Base-by-base conservation (phyloP, 2,888 invertebrate genomes). In the Trichogramma dendrolimi region DNA sequence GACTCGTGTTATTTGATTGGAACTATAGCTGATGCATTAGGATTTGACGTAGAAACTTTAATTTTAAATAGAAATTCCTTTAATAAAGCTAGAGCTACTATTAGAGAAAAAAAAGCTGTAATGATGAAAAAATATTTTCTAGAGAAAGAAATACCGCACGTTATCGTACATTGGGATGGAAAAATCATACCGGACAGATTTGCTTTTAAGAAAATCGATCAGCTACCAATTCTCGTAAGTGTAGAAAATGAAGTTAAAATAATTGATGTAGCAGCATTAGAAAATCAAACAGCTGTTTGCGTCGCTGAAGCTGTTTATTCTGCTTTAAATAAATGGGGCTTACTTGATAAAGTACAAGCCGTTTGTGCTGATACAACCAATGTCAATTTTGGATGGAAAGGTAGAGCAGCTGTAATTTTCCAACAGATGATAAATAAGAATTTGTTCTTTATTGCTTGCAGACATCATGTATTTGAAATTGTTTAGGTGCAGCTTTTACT, bases 391-490 rank as follows among this genome's bases (percentile, higher is more conserved):
- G 41, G 49, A 4, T 39, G 2, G 8, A 44, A 46, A 14, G 8
- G 27, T 52, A 42, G 50, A 42, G 50, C 44, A 39, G 58, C 41
- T 10, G 14, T 55, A 6, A 8, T 55, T 40, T 42, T 59, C n/a
- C n/a, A 10, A 46, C 8, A 46, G 46, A 46, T 10, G n/a, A 10
- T 46, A 55, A 47, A 11, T 40, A 6, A 39, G n/a, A 46, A n/a
- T 46, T 4, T 55, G 11, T 55, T 27, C 43, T 54, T 14, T 11
- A 27, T 43, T 27, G 42, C 69, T 4, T 73, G 68, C 49, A 47
- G 67, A 49, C 71, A 72, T 52, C 71, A 71, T 58, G 67, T 71
- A n/a, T 67, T 63, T 46, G 70, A 72, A 63, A 14, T 38, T 49
- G 67, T 52, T 52, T 68, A 39, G 46, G 48, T 39, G 38, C 55